Evolutionary conservation across 2,113 vertebrate species (phyloP).

Genomic region (Forbesichthys papilliferus): DNA sequence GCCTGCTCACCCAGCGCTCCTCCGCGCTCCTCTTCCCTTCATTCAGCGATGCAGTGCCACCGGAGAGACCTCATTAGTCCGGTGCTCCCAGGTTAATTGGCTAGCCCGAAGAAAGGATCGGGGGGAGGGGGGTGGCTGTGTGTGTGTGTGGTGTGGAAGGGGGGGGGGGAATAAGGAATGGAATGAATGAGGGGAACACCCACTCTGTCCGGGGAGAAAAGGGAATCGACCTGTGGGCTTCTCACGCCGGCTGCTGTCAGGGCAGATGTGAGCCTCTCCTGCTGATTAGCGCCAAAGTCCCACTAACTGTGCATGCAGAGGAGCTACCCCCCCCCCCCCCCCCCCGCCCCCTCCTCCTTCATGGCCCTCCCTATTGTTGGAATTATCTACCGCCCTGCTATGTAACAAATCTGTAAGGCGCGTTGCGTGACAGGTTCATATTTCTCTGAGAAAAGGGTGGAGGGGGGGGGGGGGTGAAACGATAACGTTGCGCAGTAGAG

Average conservation of each 20-base stretch:
- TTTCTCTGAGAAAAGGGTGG: slow-evolving; percentile 60
- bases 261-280: slow-evolving; percentile 68
- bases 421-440: slow-evolving; percentile 68
- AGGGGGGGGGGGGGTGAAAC: slow-evolving; percentile 9
- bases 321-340: slow-evolving; percentile 58
- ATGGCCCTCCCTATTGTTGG: slow-evolving; percentile 56
- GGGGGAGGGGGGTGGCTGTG: slow-evolving; percentile 61
- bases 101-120: slow-evolving; percentile 70
- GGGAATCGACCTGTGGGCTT: slow-evolving; percentile 79
- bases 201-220: slow-evolving; percentile 69
- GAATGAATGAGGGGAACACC: slow-evolving; percentile 62
- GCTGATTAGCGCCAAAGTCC: slow-evolving; percentile 62
- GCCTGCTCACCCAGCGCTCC: slow-evolving; percentile 52
- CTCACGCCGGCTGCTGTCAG: slow-evolving; percentile 73
- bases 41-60: slow-evolving; percentile 74
- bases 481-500: slow-evolving; percentile 70
- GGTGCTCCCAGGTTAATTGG: slow-evolving; percentile 83
- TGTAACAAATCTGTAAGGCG: slow-evolving; percentile 69
- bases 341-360: neutral
- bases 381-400: slow-evolving; percentile 67
- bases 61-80: slow-evolving; percentile 84
- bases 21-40: slow-evolving; percentile 38
- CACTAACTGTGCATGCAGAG: slow-evolving; percentile 56
- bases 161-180: slow-evolving; percentile 52
- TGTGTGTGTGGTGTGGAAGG: slow-evolving; percentile 53